Evolutionary conservation across 2,888 invertebrate species (phyloP).

Genomic region (Ophioninae sp.): DNA sequence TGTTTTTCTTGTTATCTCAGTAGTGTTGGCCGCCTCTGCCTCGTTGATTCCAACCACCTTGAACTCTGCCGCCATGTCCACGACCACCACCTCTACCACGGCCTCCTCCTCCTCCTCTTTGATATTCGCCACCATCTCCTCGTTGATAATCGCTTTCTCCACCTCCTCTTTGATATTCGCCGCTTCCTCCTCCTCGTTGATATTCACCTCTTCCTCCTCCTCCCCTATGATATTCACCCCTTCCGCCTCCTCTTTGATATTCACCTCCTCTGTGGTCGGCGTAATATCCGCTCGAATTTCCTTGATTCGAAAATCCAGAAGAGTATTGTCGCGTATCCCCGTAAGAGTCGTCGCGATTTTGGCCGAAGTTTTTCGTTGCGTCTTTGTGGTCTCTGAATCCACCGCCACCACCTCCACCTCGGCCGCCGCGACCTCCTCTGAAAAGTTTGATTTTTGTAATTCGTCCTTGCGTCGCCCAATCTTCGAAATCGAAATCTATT

Average conservation of each 20-base stretch:
- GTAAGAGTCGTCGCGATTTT: constrained; percentile 66
- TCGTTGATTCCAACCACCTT: constrained; percentile 80
- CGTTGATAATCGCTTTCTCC: constrained; percentile 67
- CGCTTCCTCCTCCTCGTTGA: constrained; percentile 63
- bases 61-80: constrained; percentile 78
- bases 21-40: constrained; percentile 65
- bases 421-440: constrained; percentile 69
- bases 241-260: constrained; percentile 69
- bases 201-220: constrained; percentile 62
- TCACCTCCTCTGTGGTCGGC: constrained; percentile 59
- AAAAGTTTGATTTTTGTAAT: constrained; percentile 21
- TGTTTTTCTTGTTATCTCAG: constrained; percentile 34
- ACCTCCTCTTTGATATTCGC: too few species aligned
- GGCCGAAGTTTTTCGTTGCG: constrained; percentile 69
- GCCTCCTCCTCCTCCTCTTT: constrained; percentile 66
- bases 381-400: constrained; percentile 71
- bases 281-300: constrained; percentile 60
- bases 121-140: constrained; percentile 37
- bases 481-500: background rate
- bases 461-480: background rate
- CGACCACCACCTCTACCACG: constrained; percentile 67
- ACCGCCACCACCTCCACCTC: constrained; percentile 71
- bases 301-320: constrained; percentile 34
- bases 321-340: constrained; percentile 60
- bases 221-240: constrained; percentile 68